Conservation (phyloP, 2,888 invertebrate genomes). For the Ligdia adustata region DNA sequence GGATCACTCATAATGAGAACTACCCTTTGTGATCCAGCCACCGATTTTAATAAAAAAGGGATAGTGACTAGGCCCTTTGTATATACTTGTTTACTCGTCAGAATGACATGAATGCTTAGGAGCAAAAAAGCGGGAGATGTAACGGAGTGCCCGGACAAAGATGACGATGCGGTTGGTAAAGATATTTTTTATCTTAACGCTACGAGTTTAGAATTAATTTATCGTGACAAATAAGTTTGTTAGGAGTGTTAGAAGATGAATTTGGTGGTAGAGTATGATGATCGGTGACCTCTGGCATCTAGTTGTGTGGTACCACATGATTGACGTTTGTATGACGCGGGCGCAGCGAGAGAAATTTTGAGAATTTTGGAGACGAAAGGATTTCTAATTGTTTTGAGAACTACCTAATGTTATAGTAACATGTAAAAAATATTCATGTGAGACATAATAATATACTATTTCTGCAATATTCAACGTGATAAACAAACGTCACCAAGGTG, state of each 20-base stretch:
- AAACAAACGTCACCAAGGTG: too few species aligned
- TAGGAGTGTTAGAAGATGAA: constrained; percentile 24
- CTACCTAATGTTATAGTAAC: constrained; percentile 10
- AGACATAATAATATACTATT: too few species aligned
- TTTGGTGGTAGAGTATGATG: constrained; percentile 59
- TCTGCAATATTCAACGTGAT: too few species aligned
- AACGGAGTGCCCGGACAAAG: constrained; percentile 49
- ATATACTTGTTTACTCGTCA: constrained; percentile 70
- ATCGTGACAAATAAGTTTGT: constrained; percentile 29
- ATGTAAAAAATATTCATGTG: background rate
- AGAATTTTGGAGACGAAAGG: constrained; percentile 58
- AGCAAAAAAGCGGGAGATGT: constrained; percentile 67
- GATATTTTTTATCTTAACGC: constrained; percentile 38
- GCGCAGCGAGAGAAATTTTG: constrained; percentile 67
- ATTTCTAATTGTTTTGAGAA: constrained; percentile 48
- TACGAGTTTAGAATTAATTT: constrained; percentile 42
- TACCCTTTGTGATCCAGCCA: constrained; percentile 76
- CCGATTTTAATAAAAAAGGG: constrained; percentile 79
- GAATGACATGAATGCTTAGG: constrained; percentile 74
- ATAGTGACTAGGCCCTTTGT: constrained; percentile 70
- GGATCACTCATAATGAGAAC: constrained; percentile 75
- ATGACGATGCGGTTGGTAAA: constrained; percentile 37
- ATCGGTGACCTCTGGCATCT: constrained; percentile 75
- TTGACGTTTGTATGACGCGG: constrained; percentile 76
- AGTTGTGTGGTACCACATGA: constrained; percentile 70